Evolutionary conservation across 2,797 vertebrate species (phyloP).

Genomic region (Kryptopterus vitreolus): DNA sequence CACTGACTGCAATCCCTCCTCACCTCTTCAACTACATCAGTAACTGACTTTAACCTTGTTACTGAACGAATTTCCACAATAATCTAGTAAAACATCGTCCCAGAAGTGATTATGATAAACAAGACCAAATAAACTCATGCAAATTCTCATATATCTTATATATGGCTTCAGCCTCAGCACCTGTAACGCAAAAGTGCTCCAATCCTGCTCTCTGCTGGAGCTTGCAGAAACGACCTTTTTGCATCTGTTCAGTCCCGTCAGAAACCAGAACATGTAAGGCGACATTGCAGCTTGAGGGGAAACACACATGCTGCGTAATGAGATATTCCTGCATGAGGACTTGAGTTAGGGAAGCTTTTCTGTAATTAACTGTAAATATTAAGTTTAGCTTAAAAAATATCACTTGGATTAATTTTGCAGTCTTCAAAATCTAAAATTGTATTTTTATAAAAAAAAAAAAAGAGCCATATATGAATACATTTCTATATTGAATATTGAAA

Average conservation of each 20-base stretch:
- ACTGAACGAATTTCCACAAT: too few species aligned
- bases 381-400: too few species aligned
- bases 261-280: constrained; percentile 2
- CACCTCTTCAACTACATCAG: too few species aligned
- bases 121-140: too few species aligned
- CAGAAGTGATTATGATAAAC: too few species aligned
- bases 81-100: too few species aligned
- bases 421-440: neutral
- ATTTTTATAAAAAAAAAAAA: too few species aligned
- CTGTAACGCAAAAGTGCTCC: neutral
- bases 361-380: neutral
- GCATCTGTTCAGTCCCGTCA: constrained; percentile 32
- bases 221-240: neutral
- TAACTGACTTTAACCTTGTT: too few species aligned
- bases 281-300: neutral
- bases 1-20: too few species aligned
- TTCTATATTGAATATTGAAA: neutral
- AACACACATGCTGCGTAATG: constrained; percentile 13
- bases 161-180: too few species aligned
- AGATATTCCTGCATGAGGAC: constrained; percentile 11
- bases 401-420: neutral
- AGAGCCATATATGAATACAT: neutral
- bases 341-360: neutral
- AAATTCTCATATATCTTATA: too few species aligned
- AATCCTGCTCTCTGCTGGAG: constrained; percentile 26